Evolutionary conservation across 1,140 invertebrate genomes (phyloP).

Genomic region (Listronotus bonariensis): DNA sequence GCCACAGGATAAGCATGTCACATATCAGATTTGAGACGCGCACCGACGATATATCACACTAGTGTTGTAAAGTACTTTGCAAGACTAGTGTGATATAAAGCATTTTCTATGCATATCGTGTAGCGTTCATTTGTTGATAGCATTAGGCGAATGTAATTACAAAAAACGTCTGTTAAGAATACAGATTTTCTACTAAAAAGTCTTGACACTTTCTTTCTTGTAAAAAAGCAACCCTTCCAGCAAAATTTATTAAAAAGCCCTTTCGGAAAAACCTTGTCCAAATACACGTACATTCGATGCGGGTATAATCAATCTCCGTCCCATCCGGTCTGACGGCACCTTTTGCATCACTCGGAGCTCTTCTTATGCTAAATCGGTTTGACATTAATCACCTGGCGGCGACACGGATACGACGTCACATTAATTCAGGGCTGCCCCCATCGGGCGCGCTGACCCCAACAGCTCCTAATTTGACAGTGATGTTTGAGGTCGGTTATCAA

Average conservation of each 20-base stretch:
- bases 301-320: constrained; percentile 8
- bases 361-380: constrained; percentile 19
- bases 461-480: constrained; percentile 20
- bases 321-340: neutral
- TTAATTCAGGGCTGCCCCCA: constrained; percentile 21
- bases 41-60: too few relatives aligned
- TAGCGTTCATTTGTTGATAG: too few relatives aligned
- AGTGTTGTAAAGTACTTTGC: too few relatives aligned
- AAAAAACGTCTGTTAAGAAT: too few relatives aligned
- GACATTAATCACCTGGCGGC: constrained; percentile 22
- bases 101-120: too few relatives aligned
- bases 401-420: constrained; percentile 26
- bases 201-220: neutral
- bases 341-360: constrained; percentile 2
- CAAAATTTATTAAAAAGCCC: constrained; percentile 9
- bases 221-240: neutral
- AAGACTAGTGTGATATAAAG: too few relatives aligned
- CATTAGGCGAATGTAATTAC: too few relatives aligned
- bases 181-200: neutral
- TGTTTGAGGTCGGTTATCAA: constrained; percentile 10
- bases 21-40: too few relatives aligned
- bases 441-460: constrained; percentile 8
- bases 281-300: neutral
- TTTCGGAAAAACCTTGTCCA: too few relatives aligned
- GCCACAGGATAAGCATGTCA: too few relatives aligned